Conservation (phyloP, 2,113 vertebrate genomes). For the Tautogolabrus adspersus region DNA sequence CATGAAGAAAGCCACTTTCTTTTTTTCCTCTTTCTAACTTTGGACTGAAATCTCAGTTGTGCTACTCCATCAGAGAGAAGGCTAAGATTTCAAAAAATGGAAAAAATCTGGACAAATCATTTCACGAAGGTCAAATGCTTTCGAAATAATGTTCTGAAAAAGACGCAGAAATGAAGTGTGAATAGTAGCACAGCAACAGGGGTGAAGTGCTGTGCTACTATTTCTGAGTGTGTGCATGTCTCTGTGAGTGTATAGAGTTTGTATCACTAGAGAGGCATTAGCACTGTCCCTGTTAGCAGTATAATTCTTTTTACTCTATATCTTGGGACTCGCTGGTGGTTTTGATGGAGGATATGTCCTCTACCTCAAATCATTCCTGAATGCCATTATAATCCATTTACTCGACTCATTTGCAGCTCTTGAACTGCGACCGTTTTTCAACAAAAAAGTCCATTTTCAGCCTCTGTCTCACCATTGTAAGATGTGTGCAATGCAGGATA, state of each 20-base stretch:
- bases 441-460: conserved; percentile 3
- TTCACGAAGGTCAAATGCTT: conserved; percentile 24
- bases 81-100: background rate
- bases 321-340: conserved; percentile 19
- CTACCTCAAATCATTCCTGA: background rate
- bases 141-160: background rate
- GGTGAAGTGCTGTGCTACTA: background rate
- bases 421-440: background rate
- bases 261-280: conserved; percentile 25
- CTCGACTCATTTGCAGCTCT: conserved; percentile 21
- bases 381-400: conserved; percentile 36
- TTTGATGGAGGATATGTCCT: conserved; percentile 41
- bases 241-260: background rate
- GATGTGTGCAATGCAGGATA: conserved; percentile 24
- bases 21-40: conserved; percentile 6
- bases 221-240: background rate
- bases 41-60: conserved; percentile 16
- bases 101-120: background rate
- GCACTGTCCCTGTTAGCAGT: background rate
- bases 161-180: background rate
- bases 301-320: conserved; percentile 22
- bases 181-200: background rate
- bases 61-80: background rate
- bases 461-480: background rate
- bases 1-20: background rate